These are phyloP conservation scores for Galerucella pusilla DNA, from an alignment of 2,888 invertebrate species.

Conservation along the genomic window DNA sequence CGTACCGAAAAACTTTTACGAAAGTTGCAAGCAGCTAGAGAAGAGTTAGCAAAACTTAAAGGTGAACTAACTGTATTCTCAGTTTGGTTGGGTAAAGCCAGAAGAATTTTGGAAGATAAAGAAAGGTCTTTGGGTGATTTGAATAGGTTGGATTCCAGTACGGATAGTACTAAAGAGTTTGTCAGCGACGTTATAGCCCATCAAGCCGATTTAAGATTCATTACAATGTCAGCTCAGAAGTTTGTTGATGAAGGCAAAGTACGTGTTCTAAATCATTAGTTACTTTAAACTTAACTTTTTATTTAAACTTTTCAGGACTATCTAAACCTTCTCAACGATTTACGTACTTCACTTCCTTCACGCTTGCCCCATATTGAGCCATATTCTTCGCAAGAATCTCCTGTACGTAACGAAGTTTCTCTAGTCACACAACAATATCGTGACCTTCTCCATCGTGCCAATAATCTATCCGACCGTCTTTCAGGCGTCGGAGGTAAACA, in stretches of 20 bases:
- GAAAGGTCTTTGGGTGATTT: constrained; percentile 84
- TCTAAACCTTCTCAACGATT: constrained; percentile 84
- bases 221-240: constrained; percentile 96
- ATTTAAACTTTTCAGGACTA: constrained; percentile 72
- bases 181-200: constrained; percentile 95
- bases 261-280: constrained; percentile 39
- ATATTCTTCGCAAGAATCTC: constrained; percentile 75
- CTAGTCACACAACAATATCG: constrained; percentile 82
- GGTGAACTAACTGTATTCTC: constrained; percentile 85
- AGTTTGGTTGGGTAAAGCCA: constrained; percentile 85
- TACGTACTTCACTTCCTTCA: constrained; percentile 85
- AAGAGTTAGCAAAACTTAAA: constrained; percentile 89
- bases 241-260: constrained; percentile 95
- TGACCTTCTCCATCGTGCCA: constrained; percentile 85
- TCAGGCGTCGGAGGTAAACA: constrained; percentile 83
- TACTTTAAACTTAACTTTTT: too few relatives aligned
- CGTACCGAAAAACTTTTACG: constrained; percentile 83
- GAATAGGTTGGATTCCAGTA: constrained; percentile 75
- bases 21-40: constrained; percentile 81
- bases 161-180: constrained; percentile 87
- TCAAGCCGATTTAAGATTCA: constrained; percentile 94
- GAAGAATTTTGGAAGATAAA: constrained; percentile 84
- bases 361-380: constrained; percentile 83
- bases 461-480: constrained; percentile 83
- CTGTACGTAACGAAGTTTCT: constrained; percentile 82